These are phyloP conservation scores for Lateolabrax maculatus DNA, from an alignment of 2,797 vertebrate species.

Conservation along the genomic window DNA sequence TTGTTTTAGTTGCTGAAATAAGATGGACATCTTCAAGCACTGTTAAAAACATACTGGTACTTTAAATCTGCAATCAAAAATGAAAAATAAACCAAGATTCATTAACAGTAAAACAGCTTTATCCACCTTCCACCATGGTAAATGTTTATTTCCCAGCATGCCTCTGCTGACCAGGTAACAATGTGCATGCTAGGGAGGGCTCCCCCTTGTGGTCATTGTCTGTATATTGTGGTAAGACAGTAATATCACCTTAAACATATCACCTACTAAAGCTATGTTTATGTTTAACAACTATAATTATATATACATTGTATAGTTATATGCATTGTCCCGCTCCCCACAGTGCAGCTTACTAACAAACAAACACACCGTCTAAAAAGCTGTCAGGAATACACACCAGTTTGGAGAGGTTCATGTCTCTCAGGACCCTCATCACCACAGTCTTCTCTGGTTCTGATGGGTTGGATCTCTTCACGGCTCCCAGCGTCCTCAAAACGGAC, in stretches of 20 bases:
- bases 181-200: no score
- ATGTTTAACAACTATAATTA: neutral
- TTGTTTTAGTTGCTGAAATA: neutral
- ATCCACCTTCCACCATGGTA: neutral
- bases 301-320: neutral
- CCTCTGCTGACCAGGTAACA: neutral
- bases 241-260: neutral
- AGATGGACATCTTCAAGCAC: neutral
- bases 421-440: constrained; percentile 90
- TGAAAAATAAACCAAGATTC: no score
- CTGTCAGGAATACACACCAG: no score
- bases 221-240: neutral
- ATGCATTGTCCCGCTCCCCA: no score
- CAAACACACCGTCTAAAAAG: no score
- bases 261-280: no score
- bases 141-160: neutral
- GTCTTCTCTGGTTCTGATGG: constrained; percentile 88
- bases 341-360: neutral
- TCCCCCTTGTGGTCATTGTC: neutral
- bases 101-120: neutral
- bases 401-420: constrained; percentile 93
- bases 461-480: constrained; percentile 88
- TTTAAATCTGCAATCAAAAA: no score
- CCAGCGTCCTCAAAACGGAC: constrained; percentile 90
- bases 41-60: neutral